Evolutionary conservation across 2,888 invertebrate species (phyloP), one percentile per base, ranked within the genome.

Genomic region (Rhagonycha lutea): DNA sequence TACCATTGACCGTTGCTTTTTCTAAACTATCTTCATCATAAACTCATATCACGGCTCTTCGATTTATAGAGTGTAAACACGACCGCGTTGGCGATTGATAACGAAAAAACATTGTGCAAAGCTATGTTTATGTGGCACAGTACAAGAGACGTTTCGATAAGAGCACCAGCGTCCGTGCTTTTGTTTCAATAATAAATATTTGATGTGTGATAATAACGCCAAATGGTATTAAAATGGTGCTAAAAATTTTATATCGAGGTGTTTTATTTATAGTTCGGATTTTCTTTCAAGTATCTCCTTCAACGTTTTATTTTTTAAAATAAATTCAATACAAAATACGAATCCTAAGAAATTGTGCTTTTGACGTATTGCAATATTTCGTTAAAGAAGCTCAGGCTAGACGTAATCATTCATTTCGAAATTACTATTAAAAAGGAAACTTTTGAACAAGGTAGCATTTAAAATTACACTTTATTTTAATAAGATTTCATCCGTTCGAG

Each of bases 21-120:
- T 77, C 63, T 47, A 71, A 74, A 71, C 77, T 68, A 69, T 71
- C 69, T 67, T 77, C 76, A 72, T 77, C 74, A 77, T 77, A 77
- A 77, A 77, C 69, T 68, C 77, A 68, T 74, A 74, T 75, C 74
- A 75, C 73, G 71, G 47, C 68, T 63, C 47, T 73, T 72, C 74
- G 79, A 79, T 79, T 78, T 79, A 79, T 76, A 75, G 79, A 70
- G 76, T 74, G 79, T 74, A 79, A 79, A 78, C 78, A 78, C 72
- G 73, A 67, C 73, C 78, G 74, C 76, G 78, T 63, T 68, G 73
- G 65, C 73, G 69, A 78, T 79, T 79, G 79, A 79, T 79, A 79
- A 79, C 75, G 70, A 61, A 61, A 72, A 71, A 74, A 77, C 74
- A 74, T 61, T 70, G 71, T 73, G 70, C 76, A 69, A 76, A 69